phyloP scores from a whole-genome alignment of 1,140 invertebrate species.

The Aphaenogaster floridana region DNA sequence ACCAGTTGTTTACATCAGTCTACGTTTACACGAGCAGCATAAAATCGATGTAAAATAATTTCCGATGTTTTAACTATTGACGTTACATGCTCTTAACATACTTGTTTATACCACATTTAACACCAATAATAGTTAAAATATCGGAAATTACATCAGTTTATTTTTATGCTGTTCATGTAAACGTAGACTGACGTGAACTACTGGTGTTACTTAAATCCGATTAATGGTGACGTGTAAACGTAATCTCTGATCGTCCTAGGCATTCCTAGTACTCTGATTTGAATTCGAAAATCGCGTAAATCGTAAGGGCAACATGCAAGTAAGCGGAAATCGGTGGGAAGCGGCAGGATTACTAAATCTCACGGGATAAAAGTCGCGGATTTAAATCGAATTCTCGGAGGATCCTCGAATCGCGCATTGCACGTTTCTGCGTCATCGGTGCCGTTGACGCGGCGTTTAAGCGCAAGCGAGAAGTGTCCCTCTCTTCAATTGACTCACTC shows the following conservation, averaged over 20 bases:
- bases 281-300: neutral
- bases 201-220: too few species aligned
- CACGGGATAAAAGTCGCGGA: neutral
- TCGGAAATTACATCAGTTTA: too few species aligned
- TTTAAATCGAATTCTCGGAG: neutral
- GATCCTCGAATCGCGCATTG: slow-evolving; percentile 1
- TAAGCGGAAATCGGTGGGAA: neutral
- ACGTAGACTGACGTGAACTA: too few species aligned
- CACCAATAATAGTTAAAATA: too few species aligned
- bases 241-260: neutral
- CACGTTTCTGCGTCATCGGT: slow-evolving; percentile 27
- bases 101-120: too few species aligned
- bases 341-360: neutral
- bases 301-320: neutral
- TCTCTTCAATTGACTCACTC: slow-evolving; percentile 26
- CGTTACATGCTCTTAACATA: too few species aligned
- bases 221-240: too few species aligned
- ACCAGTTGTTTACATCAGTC: too few species aligned
- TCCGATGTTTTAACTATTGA: too few species aligned
- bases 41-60: too few species aligned
- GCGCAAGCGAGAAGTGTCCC: neutral
- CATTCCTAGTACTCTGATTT: neutral
- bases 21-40: too few species aligned
- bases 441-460: slow-evolving; percentile 3
- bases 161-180: too few species aligned